Evolutionary conservation across 1,140 invertebrate species (phyloP).

Genomic region (Chymomyza costata): DNA sequence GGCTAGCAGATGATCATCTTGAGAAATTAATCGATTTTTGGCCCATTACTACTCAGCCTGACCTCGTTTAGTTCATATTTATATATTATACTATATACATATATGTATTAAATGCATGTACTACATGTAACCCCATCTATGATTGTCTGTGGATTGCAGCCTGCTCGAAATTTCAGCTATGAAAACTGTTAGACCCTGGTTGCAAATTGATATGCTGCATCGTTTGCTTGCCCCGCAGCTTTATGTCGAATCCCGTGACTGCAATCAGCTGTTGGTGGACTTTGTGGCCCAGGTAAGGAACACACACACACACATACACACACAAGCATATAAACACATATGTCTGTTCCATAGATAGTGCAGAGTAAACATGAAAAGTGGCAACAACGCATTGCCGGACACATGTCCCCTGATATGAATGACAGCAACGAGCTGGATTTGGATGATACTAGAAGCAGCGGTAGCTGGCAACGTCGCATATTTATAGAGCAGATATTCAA

Average conservation of each 20-base stretch:
- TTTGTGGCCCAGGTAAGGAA: constrained; percentile 42
- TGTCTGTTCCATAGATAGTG: constrained; percentile 35
- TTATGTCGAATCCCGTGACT: constrained; percentile 40
- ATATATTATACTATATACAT: neutral
- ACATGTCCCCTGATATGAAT: too few species aligned
- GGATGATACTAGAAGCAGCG: too few species aligned
- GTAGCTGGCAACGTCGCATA: constrained; percentile 55
- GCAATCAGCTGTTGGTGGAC: constrained; percentile 51
- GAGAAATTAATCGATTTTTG: too few species aligned
- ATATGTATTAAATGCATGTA: too few species aligned
- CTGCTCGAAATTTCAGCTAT: constrained; percentile 65
- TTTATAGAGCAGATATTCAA: constrained; percentile 71
- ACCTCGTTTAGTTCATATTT: too few species aligned
- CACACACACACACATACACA: neutral
- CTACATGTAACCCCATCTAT: too few species aligned
- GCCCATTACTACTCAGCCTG: neutral
- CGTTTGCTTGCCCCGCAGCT: constrained; percentile 46
- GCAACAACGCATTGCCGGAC: constrained; percentile 36
- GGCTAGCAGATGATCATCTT: too few species aligned
- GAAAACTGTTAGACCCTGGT: constrained; percentile 63
- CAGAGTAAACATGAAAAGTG: constrained; percentile 59
- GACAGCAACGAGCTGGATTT: constrained; percentile 2
- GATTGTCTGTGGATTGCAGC: constrained; percentile 22
- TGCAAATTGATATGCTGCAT: constrained; percentile 60
- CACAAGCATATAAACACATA: too few species aligned